These are phyloP conservation scores for Alloplasta piceator DNA, from an alignment of 2,888 invertebrate genomes.

Conservation along the genomic window DNA sequence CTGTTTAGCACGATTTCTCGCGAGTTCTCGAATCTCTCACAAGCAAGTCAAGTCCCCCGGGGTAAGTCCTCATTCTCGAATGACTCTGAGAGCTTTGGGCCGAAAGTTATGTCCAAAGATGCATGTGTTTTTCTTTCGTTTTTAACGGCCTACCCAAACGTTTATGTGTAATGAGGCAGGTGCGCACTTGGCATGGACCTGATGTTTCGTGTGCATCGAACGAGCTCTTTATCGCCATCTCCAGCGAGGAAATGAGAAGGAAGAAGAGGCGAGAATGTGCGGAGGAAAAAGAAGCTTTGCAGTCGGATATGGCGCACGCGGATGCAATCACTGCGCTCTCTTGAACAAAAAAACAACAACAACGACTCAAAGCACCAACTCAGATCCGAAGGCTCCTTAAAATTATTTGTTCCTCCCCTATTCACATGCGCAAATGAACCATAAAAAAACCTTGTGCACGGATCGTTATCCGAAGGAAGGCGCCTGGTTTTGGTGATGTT, in stretches of 20 bases:
- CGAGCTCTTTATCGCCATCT: constrained; percentile 16
- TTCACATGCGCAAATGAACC: constrained; percentile 23
- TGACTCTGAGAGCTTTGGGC: neutral
- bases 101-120: neutral
- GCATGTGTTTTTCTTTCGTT: constrained; percentile 24
- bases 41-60: too few relatives aligned
- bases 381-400: neutral
- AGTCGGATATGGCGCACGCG: constrained; percentile 43
- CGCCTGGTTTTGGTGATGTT: neutral
- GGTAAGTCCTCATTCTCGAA: neutral
- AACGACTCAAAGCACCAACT: neutral
- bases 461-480: constrained; percentile 43
- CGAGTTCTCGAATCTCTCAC: neutral
- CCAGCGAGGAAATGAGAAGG: neutral
- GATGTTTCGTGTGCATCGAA: constrained; percentile 23
- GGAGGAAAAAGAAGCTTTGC: constrained; percentile 10
- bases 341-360: constrained; percentile 9
- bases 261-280: neutral
- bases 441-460: constrained; percentile 40
- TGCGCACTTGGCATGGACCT: constrained; percentile 31
- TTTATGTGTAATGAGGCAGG: constrained; percentile 46
- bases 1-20: neutral
- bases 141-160: neutral
- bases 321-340: constrained; percentile 45
- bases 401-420: constrained; percentile 2